These are phyloP conservation scores for Pardalotus punctatus DNA, from an alignment of 2,113 vertebrate genomes.

Conservation along the genomic window DNA sequence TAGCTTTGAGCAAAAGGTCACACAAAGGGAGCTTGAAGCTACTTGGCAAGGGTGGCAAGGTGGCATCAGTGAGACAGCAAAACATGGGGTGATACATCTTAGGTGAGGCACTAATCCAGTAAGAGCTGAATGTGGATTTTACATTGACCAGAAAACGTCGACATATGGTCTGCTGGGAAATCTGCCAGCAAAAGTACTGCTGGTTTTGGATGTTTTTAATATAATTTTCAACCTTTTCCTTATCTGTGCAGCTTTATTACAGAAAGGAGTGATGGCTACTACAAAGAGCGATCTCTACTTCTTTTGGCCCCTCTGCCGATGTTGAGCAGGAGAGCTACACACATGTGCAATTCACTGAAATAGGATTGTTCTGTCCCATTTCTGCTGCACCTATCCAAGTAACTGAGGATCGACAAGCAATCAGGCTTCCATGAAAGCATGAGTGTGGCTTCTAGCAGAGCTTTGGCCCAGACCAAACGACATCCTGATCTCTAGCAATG, in stretches of 20 bases:
- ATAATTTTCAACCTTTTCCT: background rate
- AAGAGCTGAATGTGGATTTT: background rate
- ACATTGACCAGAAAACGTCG: slow-evolving; percentile 16
- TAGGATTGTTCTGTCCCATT: background rate
- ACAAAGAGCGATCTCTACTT: background rate
- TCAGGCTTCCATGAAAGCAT: background rate
- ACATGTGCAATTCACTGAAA: background rate
- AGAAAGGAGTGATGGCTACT: background rate
- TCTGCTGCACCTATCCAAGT: background rate
- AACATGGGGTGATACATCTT: background rate
- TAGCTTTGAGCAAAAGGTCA: background rate
- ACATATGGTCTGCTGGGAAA: slow-evolving; percentile 44
- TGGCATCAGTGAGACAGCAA: background rate
- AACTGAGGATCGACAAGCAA: background rate
- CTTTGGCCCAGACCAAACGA: background rate
- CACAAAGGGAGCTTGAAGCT: background rate
- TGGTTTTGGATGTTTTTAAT: slow-evolving; percentile 16
- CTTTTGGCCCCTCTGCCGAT: background rate
- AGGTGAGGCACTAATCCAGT: background rate
- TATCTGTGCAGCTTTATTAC: background rate
- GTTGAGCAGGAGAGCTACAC: background rate
- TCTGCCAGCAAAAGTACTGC: background rate
- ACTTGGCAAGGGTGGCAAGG: background rate
- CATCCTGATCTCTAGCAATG: accelerated
- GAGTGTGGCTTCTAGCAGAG: background rate